A percentile compares a stretch with the other conserved stretches of the same genome.
Evolutionary conservation across 2,888 invertebrate genomes (phyloP).

Genomic region (Drosophila heteroneura): DNA sequence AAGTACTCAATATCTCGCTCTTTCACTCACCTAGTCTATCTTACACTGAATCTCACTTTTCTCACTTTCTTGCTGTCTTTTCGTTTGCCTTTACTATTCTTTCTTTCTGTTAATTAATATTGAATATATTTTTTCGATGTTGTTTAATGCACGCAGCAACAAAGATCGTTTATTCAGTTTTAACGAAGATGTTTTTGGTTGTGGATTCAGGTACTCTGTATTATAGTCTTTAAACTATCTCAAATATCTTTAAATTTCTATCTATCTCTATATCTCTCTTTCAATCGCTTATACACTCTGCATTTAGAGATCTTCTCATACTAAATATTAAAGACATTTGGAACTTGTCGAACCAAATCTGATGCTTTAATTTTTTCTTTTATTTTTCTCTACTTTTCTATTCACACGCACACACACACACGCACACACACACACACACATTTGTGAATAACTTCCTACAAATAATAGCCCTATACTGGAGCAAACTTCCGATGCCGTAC

Average conservation of each 20-base stretch:
- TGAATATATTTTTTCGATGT: conserved; percentile 17
- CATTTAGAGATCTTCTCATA: conserved; percentile 30
- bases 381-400: conserved; percentile 53
- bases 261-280: conserved; percentile 21
- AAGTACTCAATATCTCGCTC: not conserved
- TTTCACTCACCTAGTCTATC: conserved; percentile 21
- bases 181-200: conserved; percentile 90
- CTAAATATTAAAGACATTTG: conserved; percentile 13
- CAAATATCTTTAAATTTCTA: conserved; percentile 2
- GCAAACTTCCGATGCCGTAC: conserved; percentile 92
- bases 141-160: conserved; percentile 90
- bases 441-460: conserved; percentile 19
- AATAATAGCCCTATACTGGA: conserved; percentile 90
- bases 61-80: conserved; percentile 7
- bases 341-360: conserved; percentile 48
- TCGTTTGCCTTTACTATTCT: conserved; percentile 6
- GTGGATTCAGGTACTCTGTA: conserved; percentile 83
- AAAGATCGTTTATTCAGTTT: conserved; percentile 93
- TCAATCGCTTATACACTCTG: conserved; percentile 7
- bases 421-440: conserved; percentile 1
- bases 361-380: conserved; percentile 62
- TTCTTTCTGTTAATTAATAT: conserved; percentile 19
- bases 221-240: conserved; percentile 23
- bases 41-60: conserved; percentile 3
- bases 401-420: conserved; percentile 33